phyloP scores from a whole-genome alignment of 2,888 invertebrate genomes.

The Ormyrus rosae region DNA sequence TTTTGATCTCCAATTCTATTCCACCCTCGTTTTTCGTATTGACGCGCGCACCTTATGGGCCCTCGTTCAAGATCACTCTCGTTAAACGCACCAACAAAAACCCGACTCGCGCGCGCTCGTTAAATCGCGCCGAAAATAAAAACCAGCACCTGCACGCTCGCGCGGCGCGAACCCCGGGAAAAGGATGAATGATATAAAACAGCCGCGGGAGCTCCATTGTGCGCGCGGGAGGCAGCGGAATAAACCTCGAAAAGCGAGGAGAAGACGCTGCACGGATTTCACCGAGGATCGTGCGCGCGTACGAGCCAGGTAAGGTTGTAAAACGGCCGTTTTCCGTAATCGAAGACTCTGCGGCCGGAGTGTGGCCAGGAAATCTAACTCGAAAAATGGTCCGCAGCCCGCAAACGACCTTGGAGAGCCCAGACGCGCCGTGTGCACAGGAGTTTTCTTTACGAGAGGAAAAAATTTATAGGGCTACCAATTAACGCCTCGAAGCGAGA shows the following conservation, averaged over 20 bases:
- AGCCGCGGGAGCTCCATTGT: background rate
- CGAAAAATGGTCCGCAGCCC: slow-evolving; percentile 18
- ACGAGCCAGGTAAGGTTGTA: slow-evolving; percentile 57
- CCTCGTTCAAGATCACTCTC: slow-evolving; percentile 35
- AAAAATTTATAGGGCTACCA: slow-evolving; percentile 59
- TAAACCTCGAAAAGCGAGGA: background rate
- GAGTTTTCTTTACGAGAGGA: slow-evolving; percentile 49
- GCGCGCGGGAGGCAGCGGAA: background rate
- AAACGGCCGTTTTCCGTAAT: slow-evolving; percentile 43
- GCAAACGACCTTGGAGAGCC: too few relatives aligned
- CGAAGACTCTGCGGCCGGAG: slow-evolving; percentile 55
- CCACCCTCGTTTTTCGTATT: slow-evolving; percentile 35
- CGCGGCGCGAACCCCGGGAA: background rate
- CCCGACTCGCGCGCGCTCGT: slow-evolving; percentile 22
- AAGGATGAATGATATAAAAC: background rate
- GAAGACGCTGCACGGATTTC: background rate
- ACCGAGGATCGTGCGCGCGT: background rate
- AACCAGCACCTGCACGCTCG: slow-evolving; percentile 42
- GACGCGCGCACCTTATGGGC: slow-evolving; percentile 10
- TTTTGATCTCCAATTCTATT: slow-evolving; percentile 55
- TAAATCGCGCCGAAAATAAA: slow-evolving; percentile 30
- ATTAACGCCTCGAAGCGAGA: slow-evolving; percentile 42
- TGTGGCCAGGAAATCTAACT: slow-evolving; percentile 41
- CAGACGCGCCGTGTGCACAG: background rate
- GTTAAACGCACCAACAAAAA: slow-evolving; percentile 25